A percentile compares a stretch with the other conserved stretches of the same genome.
These are phyloP conservation scores for Synergus gifuensis DNA, from an alignment of 2,888 invertebrate genomes.

Conservation along the genomic window DNA sequence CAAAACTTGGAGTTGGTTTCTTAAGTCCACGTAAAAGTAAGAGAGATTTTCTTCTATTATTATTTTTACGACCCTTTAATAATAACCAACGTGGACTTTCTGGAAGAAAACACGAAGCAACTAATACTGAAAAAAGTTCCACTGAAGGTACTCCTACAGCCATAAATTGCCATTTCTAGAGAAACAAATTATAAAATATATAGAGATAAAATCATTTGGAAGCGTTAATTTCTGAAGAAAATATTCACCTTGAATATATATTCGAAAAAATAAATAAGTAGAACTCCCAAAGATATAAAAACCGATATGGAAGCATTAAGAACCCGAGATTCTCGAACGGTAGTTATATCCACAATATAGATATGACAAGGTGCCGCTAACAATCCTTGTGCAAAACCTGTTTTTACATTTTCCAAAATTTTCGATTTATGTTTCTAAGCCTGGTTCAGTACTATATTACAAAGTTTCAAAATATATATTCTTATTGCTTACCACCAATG, in stretches of 20 bases:
- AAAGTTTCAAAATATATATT: not conserved
- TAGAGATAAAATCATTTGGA: not conserved
- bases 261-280: slow-evolving; percentile 26
- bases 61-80: slow-evolving; percentile 73
- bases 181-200: not conserved
- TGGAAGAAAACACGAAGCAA: slow-evolving; percentile 72
- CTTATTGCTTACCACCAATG: slow-evolving; percentile 66
- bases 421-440: too few relatives aligned
- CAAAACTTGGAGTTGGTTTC: slow-evolving; percentile 54
- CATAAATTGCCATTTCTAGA: not conserved
- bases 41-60: slow-evolving; percentile 74
- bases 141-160: slow-evolving; percentile 22
- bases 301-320: slow-evolving; percentile 77
- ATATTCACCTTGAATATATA: slow-evolving; percentile 33
- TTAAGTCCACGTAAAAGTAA: slow-evolving; percentile 71
- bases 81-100: slow-evolving; percentile 79
- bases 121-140: slow-evolving; percentile 69
- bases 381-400: slow-evolving; percentile 77
- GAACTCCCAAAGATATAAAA: not conserved
- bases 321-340: slow-evolving; percentile 74
- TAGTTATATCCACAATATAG: slow-evolving; percentile 79
- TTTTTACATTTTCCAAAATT: too few relatives aligned
- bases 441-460: too few relatives aligned
- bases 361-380: slow-evolving; percentile 78
- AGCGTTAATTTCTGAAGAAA: not conserved